Percentiles rank a stretch among this genome's conserved stretches.
Conservation (phyloP, 2,797 vertebrate genomes). For the Manis crassicaudata region DNA sequence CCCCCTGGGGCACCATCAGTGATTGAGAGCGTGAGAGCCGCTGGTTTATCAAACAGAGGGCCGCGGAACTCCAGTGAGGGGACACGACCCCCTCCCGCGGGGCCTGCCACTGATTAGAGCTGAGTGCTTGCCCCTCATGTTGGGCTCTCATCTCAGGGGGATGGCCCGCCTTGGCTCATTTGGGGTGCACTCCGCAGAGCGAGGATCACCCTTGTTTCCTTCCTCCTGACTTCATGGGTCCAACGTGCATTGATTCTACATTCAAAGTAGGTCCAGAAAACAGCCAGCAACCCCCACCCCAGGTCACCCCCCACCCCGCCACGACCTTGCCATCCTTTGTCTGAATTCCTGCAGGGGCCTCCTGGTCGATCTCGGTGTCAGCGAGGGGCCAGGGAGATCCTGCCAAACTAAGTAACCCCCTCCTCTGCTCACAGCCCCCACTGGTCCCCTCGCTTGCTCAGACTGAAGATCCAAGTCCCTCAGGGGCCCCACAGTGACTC, state of each 20-base stretch:
- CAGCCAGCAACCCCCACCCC: fast-evolving
- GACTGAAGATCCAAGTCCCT: neutral
- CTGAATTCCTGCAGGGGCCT: neutral
- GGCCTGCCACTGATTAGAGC: neutral
- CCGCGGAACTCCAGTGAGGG: neutral
- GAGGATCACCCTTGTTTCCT: neutral
- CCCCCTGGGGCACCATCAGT: neutral
- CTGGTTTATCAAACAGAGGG: neutral
- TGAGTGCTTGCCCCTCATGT: fast-evolving
- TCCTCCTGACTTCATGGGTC: neutral
- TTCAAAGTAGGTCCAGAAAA: fast-evolving
- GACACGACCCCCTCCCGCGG: neutral
- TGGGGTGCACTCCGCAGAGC: fast-evolving
- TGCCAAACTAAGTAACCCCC: too few relatives aligned
- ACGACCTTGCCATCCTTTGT: too few relatives aligned
- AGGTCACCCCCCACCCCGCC: too few relatives aligned
- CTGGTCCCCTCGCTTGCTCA: fast-evolving
- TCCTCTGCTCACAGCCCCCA: neutral
- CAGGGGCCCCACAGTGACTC: fast-evolving
- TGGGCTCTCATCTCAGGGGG: neutral
- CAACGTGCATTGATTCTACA: fast-evolving
- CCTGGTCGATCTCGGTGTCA: fast-evolving
- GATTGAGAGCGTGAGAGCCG: too few relatives aligned
- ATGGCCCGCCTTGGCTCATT: neutral
- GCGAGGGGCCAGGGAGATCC: neutral